phyloP scores from a whole-genome alignment of 1,140 invertebrate genomes.

The Drosophila santomea region DNA sequence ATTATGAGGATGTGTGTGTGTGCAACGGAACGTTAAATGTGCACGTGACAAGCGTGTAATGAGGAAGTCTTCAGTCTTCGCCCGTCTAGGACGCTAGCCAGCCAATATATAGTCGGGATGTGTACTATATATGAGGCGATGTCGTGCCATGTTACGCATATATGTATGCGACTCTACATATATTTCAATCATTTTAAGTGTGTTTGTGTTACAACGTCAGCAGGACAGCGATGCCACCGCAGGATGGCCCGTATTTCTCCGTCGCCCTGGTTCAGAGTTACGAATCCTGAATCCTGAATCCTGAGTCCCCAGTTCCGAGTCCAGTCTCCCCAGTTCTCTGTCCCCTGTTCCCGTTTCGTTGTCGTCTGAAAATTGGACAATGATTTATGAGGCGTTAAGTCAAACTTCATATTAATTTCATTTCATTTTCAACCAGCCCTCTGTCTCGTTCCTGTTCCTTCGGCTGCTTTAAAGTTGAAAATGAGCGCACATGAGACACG shows the following conservation, averaged over 20 bases:
- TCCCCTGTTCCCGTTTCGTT: slow-evolving; percentile 41
- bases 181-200: slow-evolving; percentile 81
- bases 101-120: slow-evolving; percentile 53
- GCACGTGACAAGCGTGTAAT: slow-evolving; percentile 80
- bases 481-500: slow-evolving; percentile 36
- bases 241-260: slow-evolving; percentile 40
- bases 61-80: slow-evolving; percentile 74
- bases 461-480: slow-evolving; percentile 58
- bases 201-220: slow-evolving; percentile 72
- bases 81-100: slow-evolving; percentile 30
- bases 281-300: neutral
- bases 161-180: slow-evolving; percentile 67
- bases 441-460: slow-evolving; percentile 13
- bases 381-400: slow-evolving; percentile 83
- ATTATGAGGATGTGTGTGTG: slow-evolving; percentile 67
- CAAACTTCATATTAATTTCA: slow-evolving; percentile 81
- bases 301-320: neutral
- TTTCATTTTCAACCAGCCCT: slow-evolving; percentile 65
- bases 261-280: slow-evolving; percentile 2
- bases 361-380: slow-evolving; percentile 74
- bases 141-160: slow-evolving; percentile 69
- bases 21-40: slow-evolving; percentile 77
- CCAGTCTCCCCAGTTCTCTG: slow-evolving; percentile 24
- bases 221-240: slow-evolving; percentile 52
- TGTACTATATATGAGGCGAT: slow-evolving; percentile 48